Evolutionary conservation across 2,797 vertebrate species (phyloP).

Genomic region (Geotrypetes seraphini): DNA sequence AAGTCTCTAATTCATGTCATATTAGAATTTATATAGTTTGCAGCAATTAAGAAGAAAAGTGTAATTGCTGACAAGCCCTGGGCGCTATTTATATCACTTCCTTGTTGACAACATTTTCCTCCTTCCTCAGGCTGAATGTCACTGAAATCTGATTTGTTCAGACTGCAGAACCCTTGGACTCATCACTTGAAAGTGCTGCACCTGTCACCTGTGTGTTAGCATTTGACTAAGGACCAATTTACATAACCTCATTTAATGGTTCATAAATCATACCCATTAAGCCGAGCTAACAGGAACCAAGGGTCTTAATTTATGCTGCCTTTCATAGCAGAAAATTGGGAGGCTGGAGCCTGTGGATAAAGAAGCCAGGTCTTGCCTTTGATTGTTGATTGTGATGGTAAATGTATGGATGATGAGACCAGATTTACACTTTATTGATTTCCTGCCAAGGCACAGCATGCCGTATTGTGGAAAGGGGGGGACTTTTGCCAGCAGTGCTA

Average conservation of each 20-base stretch:
- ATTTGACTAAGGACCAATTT: conserved; percentile 99
- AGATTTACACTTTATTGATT: conserved; percentile 98
- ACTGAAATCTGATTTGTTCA: conserved; percentile 71
- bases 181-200: conserved; percentile 81
- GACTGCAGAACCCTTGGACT: conserved; percentile 71
- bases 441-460: conserved; percentile 99
- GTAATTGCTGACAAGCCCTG: conserved; percentile 71
- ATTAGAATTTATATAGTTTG: conserved; percentile 73
- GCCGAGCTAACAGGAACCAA: conserved; percentile 98
- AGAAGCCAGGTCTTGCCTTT: conserved; percentile 99
- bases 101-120: conserved; percentile 74
- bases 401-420: conserved; percentile 99
- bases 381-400: conserved; percentile 99
- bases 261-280: conserved; percentile 99
- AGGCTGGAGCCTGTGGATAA: conserved; percentile 98
- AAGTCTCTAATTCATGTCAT: conserved; percentile 74
- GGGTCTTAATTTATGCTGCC: conserved; percentile 99
- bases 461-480: conserved; percentile 78
- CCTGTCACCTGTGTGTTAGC: conserved; percentile 99
- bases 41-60: conserved; percentile 69
- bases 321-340: conserved; percentile 99
- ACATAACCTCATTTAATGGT: conserved; percentile 99
- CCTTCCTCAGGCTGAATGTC: conserved; percentile 73
- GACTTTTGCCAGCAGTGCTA: conserved; percentile 66
- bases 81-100: conserved; percentile 76